Base-by-base conservation (phyloP, 2,888 invertebrate genomes). In the Epicampocera succincta region DNA sequence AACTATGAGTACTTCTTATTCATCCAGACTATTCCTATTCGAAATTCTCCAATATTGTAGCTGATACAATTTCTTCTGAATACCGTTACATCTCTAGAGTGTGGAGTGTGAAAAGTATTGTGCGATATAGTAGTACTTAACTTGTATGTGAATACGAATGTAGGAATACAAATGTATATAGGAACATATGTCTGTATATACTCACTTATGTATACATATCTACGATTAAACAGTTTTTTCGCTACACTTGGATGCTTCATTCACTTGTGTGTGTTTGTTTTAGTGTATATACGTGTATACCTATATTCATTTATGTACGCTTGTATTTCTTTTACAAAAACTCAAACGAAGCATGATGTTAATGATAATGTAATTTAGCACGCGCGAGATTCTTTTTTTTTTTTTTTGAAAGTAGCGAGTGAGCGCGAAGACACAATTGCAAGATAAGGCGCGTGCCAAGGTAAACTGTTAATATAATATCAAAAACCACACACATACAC, bases 401-500 rank as follows among this genome's bases (percentile, higher is more conserved):
- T 33, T 6, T 48, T 0, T 48, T 52, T 73, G 33, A 52, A 61
- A 48, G 40, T 48, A 77, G 25, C 19, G 54, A 71, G 69, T 44
- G 71, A 77, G 29, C 77, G 71, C 71, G 56, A 77, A 77, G 77
- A 63, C 77, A 71, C 17, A 71, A 77, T 56, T 77, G 71, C 56
- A 77, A 71, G 77, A 77, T 77, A 65, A 77, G 77, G 77, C 77
- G 77, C 77, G 77, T 77, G 77, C 77, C 77, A 77, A 77, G 77
- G 77, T 77, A 77, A 77, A 65, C 71, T 42, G 40, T 77, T 71
- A 71, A 63, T 56, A 71, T 69, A 69, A 38, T 71, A 77, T 74
- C 48, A 46, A 48, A 63, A 54, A 69, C 8, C 52, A 54, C 33
- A 63, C 29, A 52, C 38, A 29, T 5, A 54, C 13, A 65, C 46